Base-by-base conservation (phyloP, 2,113 vertebrate genomes). In the Taxidea taxus region DNA sequence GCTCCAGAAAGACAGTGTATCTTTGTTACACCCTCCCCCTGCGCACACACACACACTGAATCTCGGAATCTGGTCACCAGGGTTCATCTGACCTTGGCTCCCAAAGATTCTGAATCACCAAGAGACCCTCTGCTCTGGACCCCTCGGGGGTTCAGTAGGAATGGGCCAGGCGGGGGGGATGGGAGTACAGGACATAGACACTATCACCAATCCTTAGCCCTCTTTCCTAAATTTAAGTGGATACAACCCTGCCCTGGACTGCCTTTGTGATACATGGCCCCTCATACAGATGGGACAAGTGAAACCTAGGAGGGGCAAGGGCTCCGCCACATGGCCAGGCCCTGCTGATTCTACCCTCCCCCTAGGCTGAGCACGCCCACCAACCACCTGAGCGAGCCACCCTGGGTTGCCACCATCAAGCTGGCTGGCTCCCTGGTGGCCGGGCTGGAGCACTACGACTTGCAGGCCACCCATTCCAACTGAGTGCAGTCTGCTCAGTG, bases 341-440 rank as follows among this genome's bases (percentile, higher is more conserved):
- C 44, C 58, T 83, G n/a, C 85, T 83, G 58, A 92, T 54, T 96
- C 80, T 81, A 56, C 56, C 82, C 47, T 95, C 47, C 54, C 62
- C 56, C 64, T 95, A 99, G 98, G 98, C 89, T 98, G 60, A 98
- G 97, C 11, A 97, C 98, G 0, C 75, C 94, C 78, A 97, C 96
- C 91, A 98, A 98, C 96, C 98, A 98, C 89, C 95, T 98, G 87
- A 95, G 96, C 2, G 98, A 98, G 88, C 98, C 98, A 3, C 97
- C 97, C 12, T 98, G 98, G 98, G 98, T 98, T 31, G 95, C 98
- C 37, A 98, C 98, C 6, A 98, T 98, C 90, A 98, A 97, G 97
- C 51, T 98, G 54, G 98, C 98, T 1, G 98, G 98, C 47, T 98
- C 97, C 2, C 94, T 98, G 49, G 98, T 98, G 7, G 97, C 97